Percentiles rank a stretch among this genome's conserved stretches.
Conservation (phyloP, 2,797 vertebrate genomes). For the Cirrhinus mrigala region DNA sequence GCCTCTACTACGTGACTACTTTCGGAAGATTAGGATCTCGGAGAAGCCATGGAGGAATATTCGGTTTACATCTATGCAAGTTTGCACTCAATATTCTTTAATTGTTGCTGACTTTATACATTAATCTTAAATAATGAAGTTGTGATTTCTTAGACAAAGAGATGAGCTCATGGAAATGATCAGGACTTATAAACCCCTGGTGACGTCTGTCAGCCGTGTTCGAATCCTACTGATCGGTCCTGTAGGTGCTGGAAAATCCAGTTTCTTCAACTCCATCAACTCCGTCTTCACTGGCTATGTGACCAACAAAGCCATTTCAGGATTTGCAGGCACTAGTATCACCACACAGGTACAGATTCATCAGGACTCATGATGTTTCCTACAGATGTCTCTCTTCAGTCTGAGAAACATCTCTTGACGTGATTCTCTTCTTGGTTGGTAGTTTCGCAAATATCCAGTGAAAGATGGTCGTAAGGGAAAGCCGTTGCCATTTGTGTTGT, state of each 20-base stretch:
- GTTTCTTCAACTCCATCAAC: slow-evolving; percentile 77
- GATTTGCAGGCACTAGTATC: slow-evolving; percentile 63
- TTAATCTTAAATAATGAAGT: not conserved
- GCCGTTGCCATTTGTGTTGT: no score
- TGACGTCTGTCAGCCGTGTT: slow-evolving; percentile 46
- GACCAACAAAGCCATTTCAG: slow-evolving; percentile 70
- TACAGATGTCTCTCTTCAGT: not conserved
- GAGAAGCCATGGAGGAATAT: no score
- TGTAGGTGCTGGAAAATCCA: slow-evolving; percentile 67
- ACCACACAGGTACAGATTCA: slow-evolving; percentile 68
- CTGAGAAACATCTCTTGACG: not conserved
- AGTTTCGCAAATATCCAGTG: slow-evolving; percentile 73
- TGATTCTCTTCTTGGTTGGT: not conserved
- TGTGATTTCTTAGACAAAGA: slow-evolving; percentile 8
- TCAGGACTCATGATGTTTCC: not conserved
- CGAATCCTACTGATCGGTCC: slow-evolving; percentile 69
- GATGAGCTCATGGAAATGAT: slow-evolving; percentile 43
- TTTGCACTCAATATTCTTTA: no score
- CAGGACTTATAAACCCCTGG: slow-evolving; percentile 45
- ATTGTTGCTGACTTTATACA: not conserved
- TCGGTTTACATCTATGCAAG: no score
- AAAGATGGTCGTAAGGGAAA: slow-evolving; percentile 66
- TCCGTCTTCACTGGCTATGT: slow-evolving; percentile 72
- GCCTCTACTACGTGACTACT: no score
- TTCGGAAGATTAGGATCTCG: no score